Conservation (phyloP, 2,797 vertebrate species). For the Momotus momota region DNA sequence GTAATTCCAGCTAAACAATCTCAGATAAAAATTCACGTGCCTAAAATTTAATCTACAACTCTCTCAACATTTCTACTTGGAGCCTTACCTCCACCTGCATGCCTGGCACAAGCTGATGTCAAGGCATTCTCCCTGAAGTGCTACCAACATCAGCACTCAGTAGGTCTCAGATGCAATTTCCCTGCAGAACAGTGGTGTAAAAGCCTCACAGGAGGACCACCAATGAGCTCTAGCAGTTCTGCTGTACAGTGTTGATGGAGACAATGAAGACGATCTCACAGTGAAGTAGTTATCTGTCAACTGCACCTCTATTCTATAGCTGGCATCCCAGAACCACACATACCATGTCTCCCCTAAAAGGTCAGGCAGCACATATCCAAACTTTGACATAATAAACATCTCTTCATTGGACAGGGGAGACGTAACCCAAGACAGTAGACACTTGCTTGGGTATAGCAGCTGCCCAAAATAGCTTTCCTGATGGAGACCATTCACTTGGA, state of each 20-base stretch:
- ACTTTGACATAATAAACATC: background rate
- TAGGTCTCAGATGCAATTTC: background rate
- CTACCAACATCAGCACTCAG: background rate
- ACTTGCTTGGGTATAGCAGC: background rate
- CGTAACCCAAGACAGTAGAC: background rate
- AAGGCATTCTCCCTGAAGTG: background rate
- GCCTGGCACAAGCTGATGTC: background rate
- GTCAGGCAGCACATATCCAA: background rate
- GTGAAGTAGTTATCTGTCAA: background rate
- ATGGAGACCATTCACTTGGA: background rate
- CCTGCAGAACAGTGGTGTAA: background rate
- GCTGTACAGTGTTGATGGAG: background rate
- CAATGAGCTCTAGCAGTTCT: background rate
- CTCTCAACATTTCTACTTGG: background rate
- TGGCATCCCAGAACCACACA: background rate
- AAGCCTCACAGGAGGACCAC: background rate
- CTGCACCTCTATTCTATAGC: background rate
- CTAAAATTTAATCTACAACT: background rate
- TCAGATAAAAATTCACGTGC: background rate
- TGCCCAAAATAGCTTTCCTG: background rate
- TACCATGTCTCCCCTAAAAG: background rate
- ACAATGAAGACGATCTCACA: background rate
- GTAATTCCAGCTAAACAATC: background rate
- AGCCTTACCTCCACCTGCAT: background rate
- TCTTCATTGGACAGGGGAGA: background rate